Conservation (phyloP, 2,113 vertebrate species). For the Colossoma macropomum region DNA sequence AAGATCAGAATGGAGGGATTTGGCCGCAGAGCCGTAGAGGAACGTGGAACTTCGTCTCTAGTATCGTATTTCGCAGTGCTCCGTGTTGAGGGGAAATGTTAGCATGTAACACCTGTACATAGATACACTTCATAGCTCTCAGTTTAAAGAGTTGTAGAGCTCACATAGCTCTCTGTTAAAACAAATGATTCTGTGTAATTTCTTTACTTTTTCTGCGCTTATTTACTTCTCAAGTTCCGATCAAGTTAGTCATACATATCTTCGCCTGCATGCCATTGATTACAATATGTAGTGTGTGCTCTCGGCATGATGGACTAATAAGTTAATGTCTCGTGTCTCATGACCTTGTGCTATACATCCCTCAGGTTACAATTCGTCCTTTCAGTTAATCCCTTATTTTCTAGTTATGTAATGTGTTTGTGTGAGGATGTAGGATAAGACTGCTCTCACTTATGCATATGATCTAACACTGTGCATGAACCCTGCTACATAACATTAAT, state of each 20-base stretch:
- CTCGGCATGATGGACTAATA: background rate
- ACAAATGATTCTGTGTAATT: too few relatives aligned
- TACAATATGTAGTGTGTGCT: background rate
- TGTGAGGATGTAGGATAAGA: too few relatives aligned
- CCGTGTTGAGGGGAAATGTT: slow-evolving; percentile 28
- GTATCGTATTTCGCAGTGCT: slow-evolving; percentile 35
- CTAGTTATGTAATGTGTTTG: too few relatives aligned
- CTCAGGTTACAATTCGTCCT: too few relatives aligned
- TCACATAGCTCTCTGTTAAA: background rate
- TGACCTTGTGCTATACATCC: too few relatives aligned
- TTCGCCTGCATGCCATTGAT: background rate
- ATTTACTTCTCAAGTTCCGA: background rate
- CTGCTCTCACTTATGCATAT: too few relatives aligned
- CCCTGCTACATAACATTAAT: too few relatives aligned
- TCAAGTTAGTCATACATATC: too few relatives aligned
- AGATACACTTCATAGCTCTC: background rate
- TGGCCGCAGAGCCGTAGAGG: background rate
- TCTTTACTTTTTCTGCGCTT: background rate
- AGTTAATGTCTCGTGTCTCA: background rate
- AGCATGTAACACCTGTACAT: slow-evolving; percentile 36
- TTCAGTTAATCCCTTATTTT: too few relatives aligned
- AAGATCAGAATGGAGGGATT: slow-evolving; percentile 46
- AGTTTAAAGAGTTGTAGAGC: background rate
- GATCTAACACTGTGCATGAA: too few relatives aligned
- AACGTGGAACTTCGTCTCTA: background rate